Evolutionary conservation across 92 coral and sea anemone species (phyloP), one percentile per base, ranked within the genome.

Genomic region (Plumapathes pennacea): DNA sequence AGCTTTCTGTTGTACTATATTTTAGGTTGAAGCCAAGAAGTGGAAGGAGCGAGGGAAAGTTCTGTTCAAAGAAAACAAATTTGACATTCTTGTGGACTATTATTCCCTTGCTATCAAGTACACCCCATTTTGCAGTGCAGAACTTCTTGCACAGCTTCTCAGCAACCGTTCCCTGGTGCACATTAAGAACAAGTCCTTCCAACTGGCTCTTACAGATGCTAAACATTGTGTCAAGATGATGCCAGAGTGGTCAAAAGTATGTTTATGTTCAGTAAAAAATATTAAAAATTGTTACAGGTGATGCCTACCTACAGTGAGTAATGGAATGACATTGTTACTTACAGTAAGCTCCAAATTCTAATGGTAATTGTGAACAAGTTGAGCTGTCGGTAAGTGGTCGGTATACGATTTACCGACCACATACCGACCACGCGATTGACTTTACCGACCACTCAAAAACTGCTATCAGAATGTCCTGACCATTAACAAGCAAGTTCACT

Each of bases 31-130:
- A 54, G 95, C 97, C 51, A 55, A 37, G 39, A 67, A 72, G 50
- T 90, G 97, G 95, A 86, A 78, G 39, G 89, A 81, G 71, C 71
- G 95, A 46, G 97, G 97, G 21, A 90, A 82, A 32, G 80, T 64
- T 32, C 71, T 90, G 9, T 80, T 90, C 25, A 78, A 61, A 56
- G 87, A 86, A 39, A 54, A 60, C 46, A 78, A 62, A 23, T 77
- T 49, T 37, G 42, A 33, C 12, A 33, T 49, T 25, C 77, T 81
- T 24, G 67, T 80, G 6, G 76, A 77, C 26, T 82, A 67, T 59
- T 90, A 90, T 68, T 56, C 95, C 5, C 34, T 90, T 46, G 95
- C 95, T 6, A 74, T 85, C 42, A 31, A 57, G 33, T 85, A 74
- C 38, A 48, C 80, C n/a, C 88, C 83, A 1, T 39, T 36, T 18